Evolutionary conservation across 2,888 invertebrate species (phyloP).

Genomic region (Pseudanteris insignis): DNA sequence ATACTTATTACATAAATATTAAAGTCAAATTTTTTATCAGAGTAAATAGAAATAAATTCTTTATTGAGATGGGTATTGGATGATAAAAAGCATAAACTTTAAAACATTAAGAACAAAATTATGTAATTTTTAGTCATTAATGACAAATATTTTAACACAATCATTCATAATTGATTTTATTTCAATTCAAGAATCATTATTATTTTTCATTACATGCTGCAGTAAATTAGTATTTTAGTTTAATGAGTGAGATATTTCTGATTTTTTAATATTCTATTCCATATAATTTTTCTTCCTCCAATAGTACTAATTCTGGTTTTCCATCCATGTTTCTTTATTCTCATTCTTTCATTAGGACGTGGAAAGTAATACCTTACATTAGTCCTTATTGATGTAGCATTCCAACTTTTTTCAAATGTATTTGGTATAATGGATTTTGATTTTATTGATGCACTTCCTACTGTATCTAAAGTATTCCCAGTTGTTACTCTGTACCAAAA

Average conservation of each 20-base stretch:
- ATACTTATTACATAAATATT: too few species aligned
- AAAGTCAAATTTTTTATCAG: too few species aligned
- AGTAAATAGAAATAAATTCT: too few species aligned
- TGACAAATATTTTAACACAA: too few species aligned
- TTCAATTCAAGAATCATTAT: too few species aligned
- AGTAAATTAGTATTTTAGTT: background rate
- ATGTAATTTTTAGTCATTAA: too few species aligned
- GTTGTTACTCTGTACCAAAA: slow-evolving; percentile 11
- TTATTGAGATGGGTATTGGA: too few species aligned
- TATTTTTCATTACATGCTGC: too few species aligned
- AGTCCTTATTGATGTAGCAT: slow-evolving; percentile 58
- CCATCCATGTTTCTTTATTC: slow-evolving; percentile 79
- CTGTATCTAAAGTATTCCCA: slow-evolving; percentile 9
- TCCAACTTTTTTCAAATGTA: slow-evolving; percentile 48
- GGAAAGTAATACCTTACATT: slow-evolving; percentile 78
- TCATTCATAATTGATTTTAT: too few species aligned
- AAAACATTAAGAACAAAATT: too few species aligned
- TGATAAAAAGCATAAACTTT: too few species aligned
- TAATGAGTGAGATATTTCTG: slow-evolving; percentile 8
- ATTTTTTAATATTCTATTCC: slow-evolving; percentile 15
- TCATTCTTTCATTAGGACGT: slow-evolving; percentile 76
- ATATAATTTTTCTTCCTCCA: slow-evolving; percentile 72
- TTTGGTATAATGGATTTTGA: slow-evolving; percentile 9
- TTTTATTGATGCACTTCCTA: slow-evolving; percentile 1
- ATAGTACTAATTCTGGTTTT: slow-evolving; percentile 75